Evolutionary conservation across 2,797 vertebrate species (phyloP).

Genomic region (Pipistrellus pipistrellus): DNA sequence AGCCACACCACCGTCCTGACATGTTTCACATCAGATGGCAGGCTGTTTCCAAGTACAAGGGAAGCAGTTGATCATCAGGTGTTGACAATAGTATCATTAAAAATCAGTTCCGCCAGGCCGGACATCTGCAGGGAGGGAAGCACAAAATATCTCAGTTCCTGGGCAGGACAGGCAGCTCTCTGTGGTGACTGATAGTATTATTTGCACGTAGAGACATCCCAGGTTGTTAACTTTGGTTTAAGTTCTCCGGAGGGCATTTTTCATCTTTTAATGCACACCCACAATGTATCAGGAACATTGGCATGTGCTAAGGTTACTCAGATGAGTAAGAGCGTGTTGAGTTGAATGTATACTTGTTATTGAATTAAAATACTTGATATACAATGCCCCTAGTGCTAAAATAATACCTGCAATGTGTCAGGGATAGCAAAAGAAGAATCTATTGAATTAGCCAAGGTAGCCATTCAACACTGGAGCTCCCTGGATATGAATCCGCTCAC

Average conservation of each 20-base stretch:
- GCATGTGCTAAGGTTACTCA: neutral
- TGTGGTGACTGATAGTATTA: neutral
- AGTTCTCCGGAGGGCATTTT: neutral
- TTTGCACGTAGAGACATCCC: neutral
- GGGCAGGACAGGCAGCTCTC: neutral
- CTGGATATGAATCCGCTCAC: neutral
- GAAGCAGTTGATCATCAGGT: slow-evolving; percentile 7
- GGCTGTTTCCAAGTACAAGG: neutral
- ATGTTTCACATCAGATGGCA: slow-evolving; percentile 36
- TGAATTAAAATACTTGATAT: slow-evolving; percentile 51
- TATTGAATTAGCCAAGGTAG: neutral
- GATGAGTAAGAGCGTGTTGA: neutral
- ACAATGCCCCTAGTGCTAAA: neutral
- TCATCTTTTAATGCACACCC: neutral
- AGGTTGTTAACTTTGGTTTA: neutral
- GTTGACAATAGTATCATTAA: slow-evolving; percentile 35
- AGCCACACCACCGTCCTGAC: neutral
- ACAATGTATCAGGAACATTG: neutral
- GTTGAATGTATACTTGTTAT: neutral
- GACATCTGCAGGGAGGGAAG: neutral
- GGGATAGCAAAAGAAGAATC: neutral
- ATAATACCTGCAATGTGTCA: neutral
- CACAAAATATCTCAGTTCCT: neutral
- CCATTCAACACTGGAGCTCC: neutral
- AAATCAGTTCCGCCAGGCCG: slow-evolving; percentile 1